A percentile compares a stretch with the other conserved stretches of the same genome.
phyloP scores from a whole-genome alignment of 2,113 vertebrate species.

The Naja naja region DNA sequence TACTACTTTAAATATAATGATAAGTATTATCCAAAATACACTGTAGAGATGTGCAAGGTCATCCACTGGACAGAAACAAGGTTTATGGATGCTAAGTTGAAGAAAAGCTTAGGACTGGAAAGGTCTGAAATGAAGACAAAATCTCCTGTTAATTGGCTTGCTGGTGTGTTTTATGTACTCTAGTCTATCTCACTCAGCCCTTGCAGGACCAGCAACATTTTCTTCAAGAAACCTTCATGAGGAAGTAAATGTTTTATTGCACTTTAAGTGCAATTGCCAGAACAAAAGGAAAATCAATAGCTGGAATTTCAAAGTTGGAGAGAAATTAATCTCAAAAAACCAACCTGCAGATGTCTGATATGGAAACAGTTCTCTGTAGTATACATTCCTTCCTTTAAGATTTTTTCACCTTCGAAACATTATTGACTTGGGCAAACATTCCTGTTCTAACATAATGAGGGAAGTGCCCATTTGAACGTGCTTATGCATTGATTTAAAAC shows the following conservation, averaged over 20 bases:
- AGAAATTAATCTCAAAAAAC: neutral
- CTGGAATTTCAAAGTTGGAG: neutral
- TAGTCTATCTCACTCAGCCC: neutral
- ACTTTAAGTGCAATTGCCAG: neutral
- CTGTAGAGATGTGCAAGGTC: neutral
- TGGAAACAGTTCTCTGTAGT: neutral
- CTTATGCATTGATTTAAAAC: conserved; percentile 1
- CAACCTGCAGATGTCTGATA: neutral
- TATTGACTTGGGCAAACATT: neutral
- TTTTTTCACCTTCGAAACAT: neutral
- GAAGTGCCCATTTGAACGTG: neutral
- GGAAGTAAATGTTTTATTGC: conserved; percentile 3
- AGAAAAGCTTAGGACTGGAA: neutral
- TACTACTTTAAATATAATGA: neutral
- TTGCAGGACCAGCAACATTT: neutral
- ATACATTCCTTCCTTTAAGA: neutral
- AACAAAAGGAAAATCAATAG: conserved; percentile 20
- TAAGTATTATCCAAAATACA: neutral
- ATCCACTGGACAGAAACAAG: neutral
- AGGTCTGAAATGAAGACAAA: neutral
- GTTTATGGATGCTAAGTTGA: neutral
- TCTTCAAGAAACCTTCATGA: neutral
- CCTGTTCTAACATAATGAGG: neutral
- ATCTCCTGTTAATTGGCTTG: neutral
- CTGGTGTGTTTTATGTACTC: neutral